Evolutionary conservation across 2,797 vertebrate species (phyloP).

Genomic region (Dallia pectoralis): DNA sequence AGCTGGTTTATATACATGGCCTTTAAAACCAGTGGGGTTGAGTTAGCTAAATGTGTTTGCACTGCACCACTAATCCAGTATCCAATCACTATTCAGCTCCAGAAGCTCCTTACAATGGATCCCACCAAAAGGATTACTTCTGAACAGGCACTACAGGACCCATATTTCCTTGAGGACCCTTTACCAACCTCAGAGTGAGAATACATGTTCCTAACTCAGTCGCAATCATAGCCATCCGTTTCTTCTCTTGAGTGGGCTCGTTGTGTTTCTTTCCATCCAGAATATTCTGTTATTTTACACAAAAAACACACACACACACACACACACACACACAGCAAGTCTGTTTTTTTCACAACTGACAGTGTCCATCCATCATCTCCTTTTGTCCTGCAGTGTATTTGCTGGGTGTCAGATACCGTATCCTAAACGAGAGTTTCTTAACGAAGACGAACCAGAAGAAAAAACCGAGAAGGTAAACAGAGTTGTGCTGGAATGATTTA

Average conservation of each 20-base stretch:
- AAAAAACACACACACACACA: neutral
- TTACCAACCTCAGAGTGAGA: constrained; percentile 93
- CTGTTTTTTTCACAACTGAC: constrained; percentile 4
- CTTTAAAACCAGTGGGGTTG: neutral
- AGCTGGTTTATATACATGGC: neutral
- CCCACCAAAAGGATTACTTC: constrained; percentile 97
- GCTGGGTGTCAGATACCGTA: constrained; percentile 98
- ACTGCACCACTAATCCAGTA: neutral
- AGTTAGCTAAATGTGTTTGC: neutral
- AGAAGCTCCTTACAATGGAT: constrained; percentile 98
- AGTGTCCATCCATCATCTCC: neutral
- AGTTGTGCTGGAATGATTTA: neutral
- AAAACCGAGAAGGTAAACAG: constrained; percentile 92
- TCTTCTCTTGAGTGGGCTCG: neutral
- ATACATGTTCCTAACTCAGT: neutral
- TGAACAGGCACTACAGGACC: constrained; percentile 94
- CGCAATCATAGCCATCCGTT: neutral
- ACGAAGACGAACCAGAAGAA: constrained; percentile 96
- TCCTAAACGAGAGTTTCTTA: constrained; percentile 96
- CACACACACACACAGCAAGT: neutral
- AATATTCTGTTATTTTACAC: neutral
- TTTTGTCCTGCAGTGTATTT: constrained; percentile 83
- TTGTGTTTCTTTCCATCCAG: constrained; percentile 6
- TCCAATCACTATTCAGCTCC: constrained; percentile 77
- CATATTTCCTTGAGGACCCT: constrained; percentile 95